Base-by-base conservation (phyloP, 2,113 vertebrate species). In the Okapia johnstoni region DNA sequence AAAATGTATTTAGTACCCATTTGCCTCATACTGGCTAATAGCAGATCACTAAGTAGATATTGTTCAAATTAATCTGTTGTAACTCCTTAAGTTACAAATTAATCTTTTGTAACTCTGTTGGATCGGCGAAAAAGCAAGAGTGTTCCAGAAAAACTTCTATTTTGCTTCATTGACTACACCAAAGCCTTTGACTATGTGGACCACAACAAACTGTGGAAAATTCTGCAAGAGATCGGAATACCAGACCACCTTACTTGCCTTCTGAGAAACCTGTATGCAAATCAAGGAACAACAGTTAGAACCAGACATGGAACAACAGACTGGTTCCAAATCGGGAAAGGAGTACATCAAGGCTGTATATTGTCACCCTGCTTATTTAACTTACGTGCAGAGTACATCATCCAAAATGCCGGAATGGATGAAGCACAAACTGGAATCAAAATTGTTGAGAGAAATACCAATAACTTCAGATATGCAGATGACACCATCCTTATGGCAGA, bases 351-450 rank as follows among this genome's bases (percentile, higher is more conserved):
- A 63, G 7, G 30, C 14, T 63, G 7, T 63, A 33, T 63, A 63
- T 17, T 63, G 61, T 63, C 61, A 63, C 61, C 60, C 60, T 63
- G 60, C 15, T 17, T 63, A 63, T 33, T 63, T 63, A 63, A 33
- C 60, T 63, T 63, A 33, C 30, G 17, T 63, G 30, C 60, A 33
- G 28, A 61, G 30, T 61, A 61, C 30, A 63, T 63, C 60, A 33
- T 63, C 15, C 6, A 0, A 33, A 63, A 63, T 33, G 30, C 15
- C 0, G 1, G 14, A 13, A 3, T 61, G 30, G 28, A 61, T 33
- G 14, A 61, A 61, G 28, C 30, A 3, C 60, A 63, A 63, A 14
- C 13, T 63, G 30, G 30, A 33, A 63, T 63, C 61, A 33, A 63
- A n/a, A n/a, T 63, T 63, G 30, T 17, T 63, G 30, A 63, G 30